phyloP scores from a whole-genome alignment of 2,113 vertebrate genomes.

The Silurus meridionalis region DNA sequence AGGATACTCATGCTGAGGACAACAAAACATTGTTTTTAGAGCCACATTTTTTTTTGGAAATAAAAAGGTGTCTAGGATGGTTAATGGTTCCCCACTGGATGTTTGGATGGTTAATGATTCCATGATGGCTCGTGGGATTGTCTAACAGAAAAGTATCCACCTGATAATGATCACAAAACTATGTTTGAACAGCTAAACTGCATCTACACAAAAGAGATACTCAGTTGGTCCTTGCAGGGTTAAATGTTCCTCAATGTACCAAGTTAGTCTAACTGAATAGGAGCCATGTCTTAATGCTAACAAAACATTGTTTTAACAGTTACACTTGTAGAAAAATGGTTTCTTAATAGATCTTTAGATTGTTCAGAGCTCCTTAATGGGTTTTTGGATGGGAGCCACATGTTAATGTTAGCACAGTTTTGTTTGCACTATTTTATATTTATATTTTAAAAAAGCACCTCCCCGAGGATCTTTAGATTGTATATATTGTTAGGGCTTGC shows the following conservation, averaged over 20 bases:
- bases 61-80: not conserved
- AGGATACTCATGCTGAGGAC: too few species aligned
- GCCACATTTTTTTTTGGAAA: too few species aligned
- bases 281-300: not conserved
- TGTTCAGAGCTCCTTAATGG: not conserved
- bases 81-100: not conserved
- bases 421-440: not conserved
- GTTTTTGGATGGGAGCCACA: not conserved
- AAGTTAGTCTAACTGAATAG: not conserved
- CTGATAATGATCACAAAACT: too few species aligned
- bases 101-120: not conserved
- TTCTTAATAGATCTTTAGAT: not conserved
- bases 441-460: not conserved
- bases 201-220: not conserved
- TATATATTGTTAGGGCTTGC: not conserved
- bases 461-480: not conserved
- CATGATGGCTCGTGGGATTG: too few species aligned
- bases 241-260: not conserved
- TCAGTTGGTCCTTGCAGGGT: not conserved
- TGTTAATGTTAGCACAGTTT: not conserved
- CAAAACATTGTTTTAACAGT: not conserved
- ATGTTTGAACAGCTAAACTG: too few species aligned
- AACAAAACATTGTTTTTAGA: too few species aligned
- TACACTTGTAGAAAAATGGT: not conserved
- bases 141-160: too few species aligned